Base-by-base conservation (phyloP, 2,888 invertebrate species). In the Chaitophorus viminalis region DNA sequence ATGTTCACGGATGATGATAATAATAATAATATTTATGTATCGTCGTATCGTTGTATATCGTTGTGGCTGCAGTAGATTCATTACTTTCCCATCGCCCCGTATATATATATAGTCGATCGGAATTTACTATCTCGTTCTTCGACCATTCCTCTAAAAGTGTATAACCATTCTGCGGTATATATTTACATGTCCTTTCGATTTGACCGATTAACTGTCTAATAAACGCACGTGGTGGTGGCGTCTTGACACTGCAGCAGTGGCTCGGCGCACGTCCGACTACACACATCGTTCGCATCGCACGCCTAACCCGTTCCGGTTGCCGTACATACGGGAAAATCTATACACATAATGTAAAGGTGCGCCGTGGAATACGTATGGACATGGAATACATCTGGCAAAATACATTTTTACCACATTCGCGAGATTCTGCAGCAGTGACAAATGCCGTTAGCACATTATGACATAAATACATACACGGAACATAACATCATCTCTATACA, bases 121-220 rank as follows among this genome's bases (percentile, higher is more conserved):
- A 70, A 70, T 70, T 70, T 17, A 31, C 29, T 17, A 29, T 29
- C 70, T 31, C 70, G 11, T 29, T 29, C 11, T 29, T 70, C 70
- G 29, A 31, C 70, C 70, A 29, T 31, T 70, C 29, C 70, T 29
- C 17, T 29, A 29, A 31, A 70, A 29, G 31, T 70, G 31, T 70
- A 17, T 14, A 70, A 70, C 29, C n/a, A 68, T 0, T 46, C 14
- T 3, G 14, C 25, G 8, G 3, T 29, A 11, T 29, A 70, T 3
- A 8, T n/a, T 68, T 68, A 39, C 60, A 31, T 70, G 70, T 29
- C 29, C 29, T 70, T 70, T 70, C 68, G 29, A 70, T 29, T 29
- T 70, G 70, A 70, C 70, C 70, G 70, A 70, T 70, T 70, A 29
- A 70, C 70, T 70, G 70, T 70, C 70, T 29, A 70, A 70, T 70